Percentiles rank a stretch among this genome's conserved stretches.
phyloP scores from a whole-genome alignment of 2,797 vertebrate genomes.

The Phrynocephalus vlangalii region DNA sequence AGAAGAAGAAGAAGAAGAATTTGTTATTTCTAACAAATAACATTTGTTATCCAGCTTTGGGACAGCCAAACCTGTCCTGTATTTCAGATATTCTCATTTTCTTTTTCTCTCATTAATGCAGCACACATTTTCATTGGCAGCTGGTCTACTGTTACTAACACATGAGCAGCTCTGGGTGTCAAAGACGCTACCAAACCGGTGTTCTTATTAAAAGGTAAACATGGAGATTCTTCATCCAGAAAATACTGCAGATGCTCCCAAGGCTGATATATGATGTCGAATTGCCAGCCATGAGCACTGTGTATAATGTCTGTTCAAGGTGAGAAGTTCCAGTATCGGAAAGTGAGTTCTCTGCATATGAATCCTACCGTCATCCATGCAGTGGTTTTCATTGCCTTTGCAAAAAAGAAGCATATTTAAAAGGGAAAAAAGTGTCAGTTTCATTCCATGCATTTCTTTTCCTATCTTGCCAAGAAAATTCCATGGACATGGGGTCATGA shows the following conservation, averaged over 20 bases:
- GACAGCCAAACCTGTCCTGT: conserved; percentile 27
- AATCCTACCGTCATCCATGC: neutral
- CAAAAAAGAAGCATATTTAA: fast-evolving
- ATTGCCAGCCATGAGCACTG: neutral
- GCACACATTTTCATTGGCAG: neutral
- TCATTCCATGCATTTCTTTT: neutral
- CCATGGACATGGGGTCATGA: no score
- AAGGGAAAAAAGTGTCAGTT: fast-evolving
- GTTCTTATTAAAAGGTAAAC: conserved; percentile 29
- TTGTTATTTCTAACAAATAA: no score
- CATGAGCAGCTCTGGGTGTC: neutral
- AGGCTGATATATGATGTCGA: neutral
- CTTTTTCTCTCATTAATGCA: neutral
- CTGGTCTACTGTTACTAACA: conserved; percentile 23
- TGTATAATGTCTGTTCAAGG: conserved; percentile 15
- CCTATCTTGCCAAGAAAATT: no score
- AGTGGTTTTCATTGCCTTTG: neutral
- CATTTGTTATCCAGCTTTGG: no score
- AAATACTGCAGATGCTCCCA: conserved; percentile 52
- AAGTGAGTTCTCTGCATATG: fast-evolving
- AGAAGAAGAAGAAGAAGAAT: no score
- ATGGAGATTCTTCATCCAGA: conserved; percentile 51
- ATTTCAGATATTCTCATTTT: conserved; percentile 14
- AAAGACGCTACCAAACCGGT: neutral
- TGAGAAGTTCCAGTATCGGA: neutral